Evolutionary conservation across 2,113 vertebrate genomes (phyloP).

Genomic region (Tetrao urogallus): DNA sequence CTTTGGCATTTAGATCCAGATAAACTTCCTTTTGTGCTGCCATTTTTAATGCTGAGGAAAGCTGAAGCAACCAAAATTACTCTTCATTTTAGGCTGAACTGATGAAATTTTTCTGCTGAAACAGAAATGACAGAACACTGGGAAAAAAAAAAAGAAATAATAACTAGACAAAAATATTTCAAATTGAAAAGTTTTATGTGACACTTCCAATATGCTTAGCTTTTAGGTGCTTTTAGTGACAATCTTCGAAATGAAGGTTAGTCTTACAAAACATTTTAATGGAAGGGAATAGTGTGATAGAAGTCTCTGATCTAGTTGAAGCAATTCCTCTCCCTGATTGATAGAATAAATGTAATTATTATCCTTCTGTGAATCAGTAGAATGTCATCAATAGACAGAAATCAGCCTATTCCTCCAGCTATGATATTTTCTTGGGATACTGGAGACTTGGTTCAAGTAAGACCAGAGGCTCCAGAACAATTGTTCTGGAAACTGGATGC

Average conservation of each 20-base stretch:
- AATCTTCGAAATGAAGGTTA: neutral
- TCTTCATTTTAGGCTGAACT: neutral
- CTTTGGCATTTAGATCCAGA: neutral
- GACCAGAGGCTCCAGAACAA: neutral
- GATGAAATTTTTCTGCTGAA: neutral
- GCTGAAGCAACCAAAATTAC: neutral
- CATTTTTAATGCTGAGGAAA: neutral
- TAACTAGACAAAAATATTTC: neutral
- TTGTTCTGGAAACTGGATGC: fast-evolving
- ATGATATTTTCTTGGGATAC: neutral
- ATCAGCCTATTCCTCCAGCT: neutral
- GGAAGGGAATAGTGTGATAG: neutral
- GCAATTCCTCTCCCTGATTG: neutral
- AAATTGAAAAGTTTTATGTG: neutral
- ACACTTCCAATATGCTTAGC: neutral
- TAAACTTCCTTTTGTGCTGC: neutral
- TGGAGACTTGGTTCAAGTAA: neutral
- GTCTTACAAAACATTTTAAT: neutral
- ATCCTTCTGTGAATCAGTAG: neutral
- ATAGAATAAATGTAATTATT: neutral
- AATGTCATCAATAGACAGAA: neutral
- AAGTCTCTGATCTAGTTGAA: neutral
- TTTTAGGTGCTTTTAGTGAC: neutral
- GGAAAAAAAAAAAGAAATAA: neutral
- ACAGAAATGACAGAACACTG: neutral